These are phyloP conservation scores for Meteorus colon DNA, from an alignment of 2,888 invertebrate species.

Conservation along the genomic window DNA sequence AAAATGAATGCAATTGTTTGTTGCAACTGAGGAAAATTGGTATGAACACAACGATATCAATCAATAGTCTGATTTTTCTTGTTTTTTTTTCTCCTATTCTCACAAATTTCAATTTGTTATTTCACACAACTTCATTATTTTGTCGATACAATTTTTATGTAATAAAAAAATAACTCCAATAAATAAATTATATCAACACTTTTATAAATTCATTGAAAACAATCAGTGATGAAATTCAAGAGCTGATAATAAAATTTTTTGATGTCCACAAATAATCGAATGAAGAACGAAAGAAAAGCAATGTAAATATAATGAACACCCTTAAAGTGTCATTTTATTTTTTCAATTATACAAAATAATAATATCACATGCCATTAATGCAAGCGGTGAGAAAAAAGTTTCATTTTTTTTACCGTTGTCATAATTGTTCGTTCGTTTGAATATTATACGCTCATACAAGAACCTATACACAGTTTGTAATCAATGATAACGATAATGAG, in stretches of 20 bases:
- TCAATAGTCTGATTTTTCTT: background rate
- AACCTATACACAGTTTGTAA: constrained; percentile 4
- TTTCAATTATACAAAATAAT: background rate
- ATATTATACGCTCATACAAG: background rate
- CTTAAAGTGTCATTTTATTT: background rate
- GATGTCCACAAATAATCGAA: background rate
- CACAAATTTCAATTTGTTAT: background rate
- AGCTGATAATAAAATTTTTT: too few species aligned
- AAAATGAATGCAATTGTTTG: background rate
- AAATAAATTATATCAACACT: background rate
- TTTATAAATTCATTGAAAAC: background rate
- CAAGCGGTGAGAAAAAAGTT: background rate
- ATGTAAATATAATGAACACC: background rate
- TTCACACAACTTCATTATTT: background rate
- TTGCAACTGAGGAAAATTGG: background rate
- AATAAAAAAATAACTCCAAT: background rate
- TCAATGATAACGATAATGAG: constrained; percentile 27
- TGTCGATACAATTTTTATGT: background rate
- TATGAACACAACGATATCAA: background rate
- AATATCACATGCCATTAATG: background rate
- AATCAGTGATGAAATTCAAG: background rate
- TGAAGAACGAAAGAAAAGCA: background rate
- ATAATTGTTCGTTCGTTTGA: constrained; percentile 2
- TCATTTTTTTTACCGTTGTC: background rate
- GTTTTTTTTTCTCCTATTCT: background rate